Evolutionary conservation across 1,140 invertebrate species (phyloP), one percentile per base, ranked within the genome.

Genomic region (Drosophila bocki): DNA sequence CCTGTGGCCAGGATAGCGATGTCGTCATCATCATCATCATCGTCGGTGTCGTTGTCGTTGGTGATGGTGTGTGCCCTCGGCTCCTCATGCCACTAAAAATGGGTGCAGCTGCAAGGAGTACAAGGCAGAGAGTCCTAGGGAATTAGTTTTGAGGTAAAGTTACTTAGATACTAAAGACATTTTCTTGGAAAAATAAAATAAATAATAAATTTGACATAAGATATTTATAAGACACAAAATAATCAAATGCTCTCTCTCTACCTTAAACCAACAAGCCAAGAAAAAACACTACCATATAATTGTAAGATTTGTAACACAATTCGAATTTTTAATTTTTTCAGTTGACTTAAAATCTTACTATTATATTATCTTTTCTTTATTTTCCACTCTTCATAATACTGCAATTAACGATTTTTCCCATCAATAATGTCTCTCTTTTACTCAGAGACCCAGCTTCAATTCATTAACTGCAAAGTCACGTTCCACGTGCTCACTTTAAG

Each of bases 391-490:
- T 13, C 11, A 29, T 13, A 13, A 22, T 45, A 13, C 2, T 47
- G 13, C 13, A 48, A 26, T 26, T 13, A 26, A 15, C 15, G 13
- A 26, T 48, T 48, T 48, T 26, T 5, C 22, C 22, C 7, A 48
- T 48, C 7, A 15, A 61, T 33, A 33, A 11, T 57, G 19, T n/a
- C 9, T 41, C 8, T 5, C 15, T 8, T 1, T 6, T 22, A 33
- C 17, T 1, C 8, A 17, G 1, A 32, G 11, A 7, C 7, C 12
- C 22, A 26, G 51, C 39, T 64, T 51, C 26, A 51, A 11, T 65
- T 75, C 60, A 76, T 76, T 76, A 75, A 65, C 44, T 37, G 29
- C 60, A 50, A 37, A 76, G 74, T 65, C 74, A 76, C 74, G 74
- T 76, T 35, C 39, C 11, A 26, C 6, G 13, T 29, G 22, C 53